Conservation (phyloP, 2,888 invertebrate genomes). For the Andrena bucephala region DNA sequence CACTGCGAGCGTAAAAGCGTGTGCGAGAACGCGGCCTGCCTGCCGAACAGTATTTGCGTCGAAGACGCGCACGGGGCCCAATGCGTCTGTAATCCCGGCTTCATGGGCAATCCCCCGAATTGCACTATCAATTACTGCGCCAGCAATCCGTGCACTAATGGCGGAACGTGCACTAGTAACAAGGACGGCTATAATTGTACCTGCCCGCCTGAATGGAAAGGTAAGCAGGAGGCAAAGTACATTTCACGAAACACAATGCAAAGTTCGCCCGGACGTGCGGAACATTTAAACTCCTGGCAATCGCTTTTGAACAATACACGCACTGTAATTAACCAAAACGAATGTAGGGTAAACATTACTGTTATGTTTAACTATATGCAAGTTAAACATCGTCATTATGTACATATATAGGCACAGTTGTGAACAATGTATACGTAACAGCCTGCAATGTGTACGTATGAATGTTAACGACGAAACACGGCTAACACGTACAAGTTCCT, state of each 20-base stretch:
- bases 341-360: too few species aligned
- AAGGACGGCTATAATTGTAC: slow-evolving; percentile 89
- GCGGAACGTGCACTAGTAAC: slow-evolving; percentile 89
- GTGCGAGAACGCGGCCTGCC: slow-evolving; percentile 87
- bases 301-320: too few species aligned
- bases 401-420: too few species aligned
- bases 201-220: slow-evolving; percentile 90
- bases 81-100: slow-evolving; percentile 90
- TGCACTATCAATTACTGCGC: slow-evolving; percentile 87
- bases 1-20: slow-evolving; percentile 85
- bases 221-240: slow-evolving; percentile 82
- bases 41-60: slow-evolving; percentile 89
- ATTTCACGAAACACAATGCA: background rate
- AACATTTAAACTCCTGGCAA: background rate
- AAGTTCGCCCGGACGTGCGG: background rate
- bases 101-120: slow-evolving; percentile 83
- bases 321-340: too few species aligned
- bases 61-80: slow-evolving; percentile 85
- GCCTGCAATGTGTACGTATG: background rate
- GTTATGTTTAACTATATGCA: too few species aligned
- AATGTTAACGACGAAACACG: background rate
- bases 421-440: too few species aligned
- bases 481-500: background rate
- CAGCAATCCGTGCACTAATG: slow-evolving; percentile 91
- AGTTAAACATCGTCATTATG: too few species aligned